These are phyloP conservation scores for Dipodomys merriami DNA, from an alignment of 2,113 vertebrate species.

Conservation along the genomic window DNA sequence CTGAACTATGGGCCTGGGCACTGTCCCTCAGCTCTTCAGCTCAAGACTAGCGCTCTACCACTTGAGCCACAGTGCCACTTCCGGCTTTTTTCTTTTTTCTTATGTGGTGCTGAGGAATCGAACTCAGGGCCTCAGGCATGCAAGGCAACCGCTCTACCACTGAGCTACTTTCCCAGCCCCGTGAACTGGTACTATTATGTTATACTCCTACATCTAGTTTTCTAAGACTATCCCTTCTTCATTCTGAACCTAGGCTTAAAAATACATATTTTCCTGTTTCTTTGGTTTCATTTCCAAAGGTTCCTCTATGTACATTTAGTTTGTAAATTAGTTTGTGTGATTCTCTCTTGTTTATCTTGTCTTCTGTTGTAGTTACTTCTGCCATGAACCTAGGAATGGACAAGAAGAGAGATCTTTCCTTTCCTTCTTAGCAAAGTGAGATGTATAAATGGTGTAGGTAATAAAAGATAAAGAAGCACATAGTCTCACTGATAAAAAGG, in stretches of 20 bases:
- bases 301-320: neutral
- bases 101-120: too few species aligned
- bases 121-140: too few species aligned
- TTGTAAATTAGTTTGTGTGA: neutral
- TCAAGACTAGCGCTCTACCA: too few species aligned
- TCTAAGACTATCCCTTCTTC: neutral
- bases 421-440: neutral
- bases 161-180: too few species aligned
- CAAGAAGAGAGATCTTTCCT: too few species aligned
- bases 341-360: slow-evolving; percentile 2
- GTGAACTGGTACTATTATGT: neutral
- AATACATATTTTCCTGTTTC: neutral
- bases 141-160: too few species aligned
- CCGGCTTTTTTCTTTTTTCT: too few species aligned
- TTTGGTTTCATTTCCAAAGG: neutral
- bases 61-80: too few species aligned
- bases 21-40: too few species aligned
- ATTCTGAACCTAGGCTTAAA: neutral
- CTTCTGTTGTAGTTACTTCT: neutral
- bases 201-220: neutral
- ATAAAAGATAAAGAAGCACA: neutral
- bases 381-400: too few species aligned
- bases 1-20: too few species aligned
- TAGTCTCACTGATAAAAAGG: neutral
- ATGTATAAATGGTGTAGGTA: neutral